Base-by-base conservation (phyloP, 2,888 invertebrate species). In the Panorpa germanica region DNA sequence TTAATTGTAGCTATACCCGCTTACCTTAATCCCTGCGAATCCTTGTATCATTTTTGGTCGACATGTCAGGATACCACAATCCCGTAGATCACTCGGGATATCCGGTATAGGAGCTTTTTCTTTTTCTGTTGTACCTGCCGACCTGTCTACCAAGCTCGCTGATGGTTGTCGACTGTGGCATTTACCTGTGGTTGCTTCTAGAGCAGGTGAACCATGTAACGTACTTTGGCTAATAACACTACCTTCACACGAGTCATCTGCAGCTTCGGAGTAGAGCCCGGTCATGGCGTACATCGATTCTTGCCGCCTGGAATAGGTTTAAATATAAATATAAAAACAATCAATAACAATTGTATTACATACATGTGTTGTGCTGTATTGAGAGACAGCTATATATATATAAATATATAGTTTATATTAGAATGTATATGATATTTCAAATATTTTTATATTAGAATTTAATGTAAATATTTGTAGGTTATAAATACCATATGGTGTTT, bases 241-340 rank as follows among this genome's bases (percentile, higher is more conserved):
- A n/a, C 52, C 55, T 39, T 58, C 55, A 31, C 57, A 61, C 37
- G 62, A 61, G 41, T 69, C 70, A 38, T 61, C 63, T 40, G 69
- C 63, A 18, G 69, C 62, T 47, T 80, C 80, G 35, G 80, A 75
- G 51, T 82, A 82, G 34, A 82, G 59, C 17, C 81, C 81, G 25
- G 81, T 82, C 80, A 81, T 80, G 40, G 81, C 77, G 53, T 82
- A 82, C 78, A 81, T 81, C 45, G 81, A 81, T 54, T 82, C 81
- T 63, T 81, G 81, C 53, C 80, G 68, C 48, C 80, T 68, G 52
- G 19, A 41, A 29, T 7, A 19, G 9, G 9, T 19, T 8, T 19
- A 19, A 19, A 8, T 19, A 19, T n/a, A n/a, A n/a, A n/a, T n/a
- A n/a, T n/a, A n/a, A n/a, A n/a, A n/a, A n/a, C n/a, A n/a, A n/a